Percentiles rank a stretch among this genome's conserved stretches.
These are phyloP conservation scores for Vireo altiloquus DNA, from an alignment of 2,113 vertebrate genomes.

Conservation along the genomic window DNA sequence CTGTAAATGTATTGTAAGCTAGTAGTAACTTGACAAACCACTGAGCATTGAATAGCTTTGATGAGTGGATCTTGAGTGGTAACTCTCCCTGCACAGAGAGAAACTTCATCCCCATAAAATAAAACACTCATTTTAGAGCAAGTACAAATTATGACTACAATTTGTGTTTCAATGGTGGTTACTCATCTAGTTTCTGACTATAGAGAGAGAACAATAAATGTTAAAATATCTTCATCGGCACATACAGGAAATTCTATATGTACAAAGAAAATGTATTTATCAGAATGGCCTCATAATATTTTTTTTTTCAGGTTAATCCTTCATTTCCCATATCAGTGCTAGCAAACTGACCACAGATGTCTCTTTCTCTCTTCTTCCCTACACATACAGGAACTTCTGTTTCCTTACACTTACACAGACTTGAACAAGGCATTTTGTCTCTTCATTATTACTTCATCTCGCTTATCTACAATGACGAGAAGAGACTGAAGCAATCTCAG, in stretches of 20 bases:
- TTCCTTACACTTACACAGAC: neutral
- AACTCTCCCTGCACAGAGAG: conserved; percentile 26
- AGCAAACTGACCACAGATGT: neutral
- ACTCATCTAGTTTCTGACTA: neutral
- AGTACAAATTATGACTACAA: neutral
- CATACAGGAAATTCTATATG: neutral
- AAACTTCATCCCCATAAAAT: conserved; percentile 40
- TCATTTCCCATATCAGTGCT: neutral
- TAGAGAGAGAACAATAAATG: neutral
- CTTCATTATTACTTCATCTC: conserved; percentile 31
- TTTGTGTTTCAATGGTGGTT: neutral
- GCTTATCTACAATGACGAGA: neutral
- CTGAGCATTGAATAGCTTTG: neutral
- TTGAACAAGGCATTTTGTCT: neutral
- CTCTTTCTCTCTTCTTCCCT: neutral
- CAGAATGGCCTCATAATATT: neutral
- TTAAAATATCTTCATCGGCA: neutral
- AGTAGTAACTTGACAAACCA: neutral
- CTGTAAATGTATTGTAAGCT: neutral
- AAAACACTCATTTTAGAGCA: neutral
- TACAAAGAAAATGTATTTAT: neutral
- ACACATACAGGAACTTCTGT: neutral
- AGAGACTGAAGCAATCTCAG: conserved; percentile 29
- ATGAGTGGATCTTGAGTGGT: neutral
- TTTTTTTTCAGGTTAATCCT: neutral